Base-by-base conservation (phyloP, 1,140 invertebrate genomes). In the Psilanteris sp. region DNA sequence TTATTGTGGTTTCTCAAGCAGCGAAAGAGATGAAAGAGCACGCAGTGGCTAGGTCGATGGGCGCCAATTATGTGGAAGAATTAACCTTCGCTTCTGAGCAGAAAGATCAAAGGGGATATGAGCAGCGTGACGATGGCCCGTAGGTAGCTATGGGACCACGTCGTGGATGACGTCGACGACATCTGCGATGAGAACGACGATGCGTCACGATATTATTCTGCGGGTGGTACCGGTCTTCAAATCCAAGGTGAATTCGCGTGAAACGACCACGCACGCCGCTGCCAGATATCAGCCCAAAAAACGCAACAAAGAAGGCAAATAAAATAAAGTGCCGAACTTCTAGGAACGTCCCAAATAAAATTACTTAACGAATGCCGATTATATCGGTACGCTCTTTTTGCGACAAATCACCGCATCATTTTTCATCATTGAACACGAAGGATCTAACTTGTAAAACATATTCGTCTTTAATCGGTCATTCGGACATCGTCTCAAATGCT, bases 191-290 rank as follows among this genome's bases (percentile, higher is more conserved):
- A 24, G 36, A 66, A 61, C 32, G 31, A 74, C 78, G 73, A 82
- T 79, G 78, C 79, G 79, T 83, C 80, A 84, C 80, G 80, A 80
- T 79, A 78, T 81, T 80, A 71, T 82, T 64, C 52, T 48, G 71
- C 73, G 50, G 78, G 79, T 68, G 72, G 72, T 57, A 66, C 34
- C 11, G 34, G 16, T 55, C 34, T 59, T 72, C 52, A 54, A 68
- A 73, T 55, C 39, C 62, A 64, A 78, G 70, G 66, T 81, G 82
- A 85, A 83, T 86, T 84, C 83, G 85, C 85, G 85, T 85, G 86
- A 86, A 86, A 85, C 84, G 81, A 83, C 76, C 64, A 57, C 52
- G 68, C 44, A 62, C 8, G 10, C 46, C 27, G 64, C 18, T 26
- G 31, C 31, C 13, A 41, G n/a, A 20, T 50, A 64, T 39, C 11